Conservation (phyloP, 2,113 vertebrate genomes). For the Marmota monax region DNA sequence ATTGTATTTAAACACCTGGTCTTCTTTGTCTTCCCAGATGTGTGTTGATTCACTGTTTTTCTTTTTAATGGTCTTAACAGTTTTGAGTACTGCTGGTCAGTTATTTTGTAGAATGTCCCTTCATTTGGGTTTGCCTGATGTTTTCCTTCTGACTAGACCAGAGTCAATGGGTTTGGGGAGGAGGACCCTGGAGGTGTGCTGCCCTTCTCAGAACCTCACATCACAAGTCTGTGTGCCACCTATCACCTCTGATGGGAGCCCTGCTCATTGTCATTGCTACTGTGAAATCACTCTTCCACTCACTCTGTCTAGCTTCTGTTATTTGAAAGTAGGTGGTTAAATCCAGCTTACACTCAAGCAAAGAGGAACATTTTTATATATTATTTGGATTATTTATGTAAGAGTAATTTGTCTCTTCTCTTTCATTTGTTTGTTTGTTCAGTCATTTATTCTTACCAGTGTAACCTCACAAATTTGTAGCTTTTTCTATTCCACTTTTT, state of each 20-base stretch:
- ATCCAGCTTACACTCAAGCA: background rate
- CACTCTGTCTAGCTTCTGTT: background rate
- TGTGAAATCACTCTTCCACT: background rate
- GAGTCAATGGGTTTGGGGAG: background rate
- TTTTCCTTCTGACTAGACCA: background rate
- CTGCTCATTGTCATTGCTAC: background rate
- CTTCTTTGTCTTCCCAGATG: background rate
- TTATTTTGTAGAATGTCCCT: background rate
- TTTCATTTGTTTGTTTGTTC: slow-evolving; percentile 31
- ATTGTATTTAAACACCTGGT: background rate
- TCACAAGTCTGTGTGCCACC: background rate
- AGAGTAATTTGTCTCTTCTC: background rate
- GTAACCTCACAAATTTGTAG: background rate
- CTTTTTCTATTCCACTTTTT: background rate
- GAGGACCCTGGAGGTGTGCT: background rate
- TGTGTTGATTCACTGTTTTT: background rate
- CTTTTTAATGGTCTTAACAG: background rate
- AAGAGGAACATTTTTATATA: background rate
- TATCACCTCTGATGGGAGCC: background rate
- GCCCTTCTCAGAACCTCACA: background rate
- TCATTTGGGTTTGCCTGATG: background rate
- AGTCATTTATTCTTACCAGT: background rate
- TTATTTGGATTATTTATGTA: background rate
- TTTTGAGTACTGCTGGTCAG: background rate
- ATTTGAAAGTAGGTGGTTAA: background rate